Conservation (phyloP, 1,140 invertebrate genomes). For the Augochlora pura region DNA sequence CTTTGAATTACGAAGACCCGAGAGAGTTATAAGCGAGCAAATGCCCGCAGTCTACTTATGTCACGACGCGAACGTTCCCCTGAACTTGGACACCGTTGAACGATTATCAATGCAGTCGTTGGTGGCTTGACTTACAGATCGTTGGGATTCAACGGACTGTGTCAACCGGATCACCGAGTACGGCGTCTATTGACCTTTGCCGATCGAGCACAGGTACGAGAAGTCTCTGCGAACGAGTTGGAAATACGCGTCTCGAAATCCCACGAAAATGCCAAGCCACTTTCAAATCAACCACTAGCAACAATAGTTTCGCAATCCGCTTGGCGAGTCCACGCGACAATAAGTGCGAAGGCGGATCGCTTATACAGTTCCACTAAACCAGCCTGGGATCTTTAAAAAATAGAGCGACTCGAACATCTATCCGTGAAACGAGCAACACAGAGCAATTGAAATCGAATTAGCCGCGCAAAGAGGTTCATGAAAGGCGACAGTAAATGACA, state of each 20-base stretch:
- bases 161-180: constrained; percentile 65
- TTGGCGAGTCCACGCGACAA: no score
- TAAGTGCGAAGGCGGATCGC: no score
- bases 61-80: background rate
- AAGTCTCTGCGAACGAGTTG: background rate
- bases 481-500: background rate
- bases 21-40: no score
- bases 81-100: background rate
- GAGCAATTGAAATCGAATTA: no score
- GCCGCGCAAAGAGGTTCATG: background rate
- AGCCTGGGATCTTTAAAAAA: no score
- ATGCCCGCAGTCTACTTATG: no score
- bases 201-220: background rate
- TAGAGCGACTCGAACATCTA: no score
- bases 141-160: constrained; percentile 63
- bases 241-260: background rate
- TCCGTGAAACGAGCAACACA: no score
- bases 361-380: no score
- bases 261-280: background rate
- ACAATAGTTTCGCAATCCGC: no score
- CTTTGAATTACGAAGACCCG: no score
- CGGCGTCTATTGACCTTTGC: constrained; percentile 43
- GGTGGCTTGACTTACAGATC: constrained; percentile 68
- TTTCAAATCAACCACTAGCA: no score
- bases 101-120: constrained; percentile 3